Conservation (phyloP, 2,888 invertebrate genomes). For the Hyles lineata region DNA sequence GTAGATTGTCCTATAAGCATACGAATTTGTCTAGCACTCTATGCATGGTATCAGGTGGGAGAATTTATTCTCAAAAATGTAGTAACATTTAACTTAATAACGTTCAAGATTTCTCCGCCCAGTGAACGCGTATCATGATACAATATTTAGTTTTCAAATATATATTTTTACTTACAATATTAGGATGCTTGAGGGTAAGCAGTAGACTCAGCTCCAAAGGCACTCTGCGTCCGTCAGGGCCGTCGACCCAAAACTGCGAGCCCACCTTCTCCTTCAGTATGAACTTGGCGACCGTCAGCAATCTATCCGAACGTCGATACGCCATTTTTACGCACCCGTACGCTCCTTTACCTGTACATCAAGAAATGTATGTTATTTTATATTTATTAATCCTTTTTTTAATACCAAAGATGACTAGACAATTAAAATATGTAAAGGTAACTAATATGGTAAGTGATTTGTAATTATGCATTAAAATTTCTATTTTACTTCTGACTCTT, state of each 20-base stretch:
- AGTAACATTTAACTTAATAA: too few relatives aligned
- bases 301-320: constrained; percentile 84
- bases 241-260: constrained; percentile 86
- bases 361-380: constrained; percentile 16
- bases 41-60: too few relatives aligned
- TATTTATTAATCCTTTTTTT: not conserved
- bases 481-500: too few relatives aligned
- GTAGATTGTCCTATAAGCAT: too few relatives aligned
- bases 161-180: constrained; percentile 82
- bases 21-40: too few relatives aligned
- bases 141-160: not conserved
- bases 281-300: constrained; percentile 89
- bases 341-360: constrained; percentile 84
- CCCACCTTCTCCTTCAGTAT: constrained; percentile 88
- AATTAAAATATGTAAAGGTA: too few relatives aligned
- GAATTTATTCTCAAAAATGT: too few relatives aligned
- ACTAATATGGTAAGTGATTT: too few relatives aligned
- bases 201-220: constrained; percentile 89
- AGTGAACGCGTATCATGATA: too few relatives aligned
- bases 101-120: too few relatives aligned
- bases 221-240: constrained; percentile 79
- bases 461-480: too few relatives aligned
- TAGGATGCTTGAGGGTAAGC: constrained; percentile 86
- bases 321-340: constrained; percentile 90
- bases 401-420: too few relatives aligned